Evolutionary conservation across 2,888 invertebrate species (phyloP), one percentile per base, ranked within the genome.

Genomic region (Palloptera scutellata): DNA sequence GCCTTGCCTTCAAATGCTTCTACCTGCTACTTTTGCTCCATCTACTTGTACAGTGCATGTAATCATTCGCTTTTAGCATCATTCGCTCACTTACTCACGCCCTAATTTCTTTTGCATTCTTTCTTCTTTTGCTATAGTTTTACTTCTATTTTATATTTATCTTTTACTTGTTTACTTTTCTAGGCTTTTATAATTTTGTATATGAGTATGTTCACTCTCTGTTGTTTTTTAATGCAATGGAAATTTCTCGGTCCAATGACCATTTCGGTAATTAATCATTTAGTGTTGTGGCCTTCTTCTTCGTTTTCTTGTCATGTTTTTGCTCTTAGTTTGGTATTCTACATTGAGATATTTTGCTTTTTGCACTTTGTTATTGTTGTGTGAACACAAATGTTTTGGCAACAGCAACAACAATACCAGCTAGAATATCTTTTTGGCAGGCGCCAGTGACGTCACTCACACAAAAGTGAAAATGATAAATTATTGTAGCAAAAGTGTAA

Each of bases 211-310:
- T 42, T 59, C 19, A 19, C 52, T 9, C 59, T 30, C 6, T 30
- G 30, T 30, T 30, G 30, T 30, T 30, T 30, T 30, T 30, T 4
- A 30, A 30, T 30, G 30, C 30, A 30, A 45, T 13, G n/a, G 52
- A 65, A 57, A 42, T 60, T 60, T 15, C 11, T 20, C 43, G 59
- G 45, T 45, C 53, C 30, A 17, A 4, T 43, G 53, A 17, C 17
- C 59, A 65, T 52, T 65, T 59, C 52, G 19, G 65, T 54, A 60
- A 65, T 65, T 65, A 59, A 65, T 65, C 60, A 52, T 54, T 15
- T 40, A 52, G 54, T 19, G 17, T 8, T 11, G 54, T 19, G 12
- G 6, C 17, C 15, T 54, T 5, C 48, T n/a, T 48, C 48, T 48
- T 48, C 6, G 6, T 48, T 4, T 48, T 11, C 13, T 48, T 48